Evolutionary conservation across 2,888 invertebrate genomes (phyloP).

Genomic region (Uropetala carovei): DNA sequence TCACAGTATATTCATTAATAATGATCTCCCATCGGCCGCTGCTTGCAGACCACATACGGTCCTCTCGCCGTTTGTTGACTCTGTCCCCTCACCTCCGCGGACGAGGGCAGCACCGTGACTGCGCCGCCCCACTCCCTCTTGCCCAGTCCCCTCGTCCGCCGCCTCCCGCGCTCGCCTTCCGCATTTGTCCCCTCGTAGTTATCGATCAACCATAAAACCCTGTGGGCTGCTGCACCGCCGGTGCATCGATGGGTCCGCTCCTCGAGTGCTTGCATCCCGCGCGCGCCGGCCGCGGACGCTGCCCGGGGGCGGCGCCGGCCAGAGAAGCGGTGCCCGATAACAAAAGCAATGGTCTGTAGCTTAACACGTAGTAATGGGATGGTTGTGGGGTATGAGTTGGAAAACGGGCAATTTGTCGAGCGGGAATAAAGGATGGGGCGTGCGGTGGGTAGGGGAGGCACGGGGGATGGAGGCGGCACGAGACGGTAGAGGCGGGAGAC

Average conservation of each 20-base stretch:
- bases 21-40: slow-evolving; percentile 68
- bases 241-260: slow-evolving; percentile 20
- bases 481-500: background rate
- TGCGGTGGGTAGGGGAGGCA: background rate
- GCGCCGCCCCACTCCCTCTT: slow-evolving; percentile 68
- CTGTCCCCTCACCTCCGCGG: slow-evolving; percentile 67
- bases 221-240: slow-evolving; percentile 33
- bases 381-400: slow-evolving; percentile 33
- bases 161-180: slow-evolving; percentile 67
- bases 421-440: slow-evolving; percentile 15
- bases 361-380: slow-evolving; percentile 62
- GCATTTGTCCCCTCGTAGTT: slow-evolving; percentile 64
- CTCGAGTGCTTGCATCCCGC: slow-evolving; percentile 65
- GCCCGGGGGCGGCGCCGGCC: slow-evolving; percentile 73
- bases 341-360: slow-evolving; percentile 55
- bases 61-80: slow-evolving; percentile 47
- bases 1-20: slow-evolving; percentile 69
- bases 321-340: slow-evolving; percentile 25
- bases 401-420: background rate
- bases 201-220: slow-evolving; percentile 62
- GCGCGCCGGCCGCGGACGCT: slow-evolving; percentile 74
- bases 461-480: background rate
- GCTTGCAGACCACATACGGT: slow-evolving; percentile 55
- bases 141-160: slow-evolving; percentile 47
- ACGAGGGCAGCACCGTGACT: slow-evolving; percentile 5